Base-by-base conservation (phyloP, 2,113 vertebrate genomes). In the Paramormyrops kingsleyae region DNA sequence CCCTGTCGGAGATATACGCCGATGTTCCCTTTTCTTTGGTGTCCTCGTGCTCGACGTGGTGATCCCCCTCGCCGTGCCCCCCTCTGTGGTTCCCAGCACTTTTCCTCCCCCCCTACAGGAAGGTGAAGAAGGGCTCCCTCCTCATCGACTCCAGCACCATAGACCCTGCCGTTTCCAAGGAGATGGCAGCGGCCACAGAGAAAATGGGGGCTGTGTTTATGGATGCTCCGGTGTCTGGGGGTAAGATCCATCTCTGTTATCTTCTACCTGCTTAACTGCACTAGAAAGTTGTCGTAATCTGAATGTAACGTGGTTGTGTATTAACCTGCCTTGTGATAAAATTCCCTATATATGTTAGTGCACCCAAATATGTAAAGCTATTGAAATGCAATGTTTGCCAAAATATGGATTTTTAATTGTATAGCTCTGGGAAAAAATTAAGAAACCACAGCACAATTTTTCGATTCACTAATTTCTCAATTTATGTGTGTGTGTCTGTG, bases 101-200 rank as follows among this genome's bases (percentile, higher is more conserved):
- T 83, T 42, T 52, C 70, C 9, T 27, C 5, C 87, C 62, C 59
- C 27, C 90, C 87, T 92, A 94, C 94, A 99, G 98, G 94, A 99
- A 98, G 94, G 97, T 99, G 92, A 99, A 99, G 95, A 99, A 99
- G 92, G 99, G 98, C 52, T 98, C 98, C 35, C 94, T 99, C 27
- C 96, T 99, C 92, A 99, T 99, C 92, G 99, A 99, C 95, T 99
- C 98, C 93, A 99, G 99, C 94, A 99, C 99, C 92, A 99, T 99
- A 91, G 98, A 99, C 93, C 98, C 99, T 56, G 83, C 96, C 19
- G 96, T 99, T 92, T 98, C 99, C 47, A 99, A 99, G 95, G 97
- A 99, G 91, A 96, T 99, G 95, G 96, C 98, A 50, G 96, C 96
- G 90, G 98, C 97, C 91, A 96, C 97, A 91, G 99, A 99, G 95